phyloP scores from a whole-genome alignment of 2,888 invertebrate species.

The Cephus runcator region DNA sequence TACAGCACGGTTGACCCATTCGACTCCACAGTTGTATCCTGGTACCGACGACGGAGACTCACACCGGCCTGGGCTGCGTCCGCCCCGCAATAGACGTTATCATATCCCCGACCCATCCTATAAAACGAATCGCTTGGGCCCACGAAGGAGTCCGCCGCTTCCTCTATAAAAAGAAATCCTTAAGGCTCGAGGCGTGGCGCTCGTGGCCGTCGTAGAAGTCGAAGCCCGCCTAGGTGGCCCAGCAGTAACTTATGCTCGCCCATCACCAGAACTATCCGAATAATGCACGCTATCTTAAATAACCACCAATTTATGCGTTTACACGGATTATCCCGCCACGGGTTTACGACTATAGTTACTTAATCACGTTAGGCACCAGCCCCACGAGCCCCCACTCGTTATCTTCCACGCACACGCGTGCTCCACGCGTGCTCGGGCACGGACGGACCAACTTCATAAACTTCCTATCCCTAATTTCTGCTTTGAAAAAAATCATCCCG shows the following conservation, averaged over 20 bases:
- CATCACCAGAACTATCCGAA: constrained; percentile 54
- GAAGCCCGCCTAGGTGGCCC: constrained; percentile 49
- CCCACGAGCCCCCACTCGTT: constrained; percentile 4
- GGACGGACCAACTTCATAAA: not conserved
- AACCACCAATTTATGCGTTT: constrained; percentile 57
- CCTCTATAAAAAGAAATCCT: constrained; percentile 3
- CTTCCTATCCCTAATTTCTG: too few relatives aligned
- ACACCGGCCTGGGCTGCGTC: too few relatives aligned
- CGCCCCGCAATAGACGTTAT: not conserved
- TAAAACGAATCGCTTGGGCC: constrained; percentile 5
- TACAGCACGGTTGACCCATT: too few relatives aligned
- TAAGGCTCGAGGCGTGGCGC: constrained; percentile 2
- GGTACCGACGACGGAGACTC: too few relatives aligned
- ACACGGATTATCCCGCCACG: constrained; percentile 51
- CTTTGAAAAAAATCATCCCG: too few relatives aligned
- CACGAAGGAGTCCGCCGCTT: not conserved
- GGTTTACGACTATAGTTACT: constrained; percentile 55
- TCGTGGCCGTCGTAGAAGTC: constrained; percentile 2
- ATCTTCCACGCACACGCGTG: too few relatives aligned
- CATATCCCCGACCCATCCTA: not conserved
- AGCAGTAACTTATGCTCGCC: constrained; percentile 47
- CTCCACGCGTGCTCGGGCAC: not conserved
- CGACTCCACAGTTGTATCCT: too few relatives aligned
- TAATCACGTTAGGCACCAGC: constrained; percentile 48
- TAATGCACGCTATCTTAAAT: constrained; percentile 56